A percentile compares a stretch with the other conserved stretches of the same genome.
These are phyloP conservation scores for Albula glossodonta DNA, from an alignment of 2,113 vertebrate genomes.

Conservation along the genomic window DNA sequence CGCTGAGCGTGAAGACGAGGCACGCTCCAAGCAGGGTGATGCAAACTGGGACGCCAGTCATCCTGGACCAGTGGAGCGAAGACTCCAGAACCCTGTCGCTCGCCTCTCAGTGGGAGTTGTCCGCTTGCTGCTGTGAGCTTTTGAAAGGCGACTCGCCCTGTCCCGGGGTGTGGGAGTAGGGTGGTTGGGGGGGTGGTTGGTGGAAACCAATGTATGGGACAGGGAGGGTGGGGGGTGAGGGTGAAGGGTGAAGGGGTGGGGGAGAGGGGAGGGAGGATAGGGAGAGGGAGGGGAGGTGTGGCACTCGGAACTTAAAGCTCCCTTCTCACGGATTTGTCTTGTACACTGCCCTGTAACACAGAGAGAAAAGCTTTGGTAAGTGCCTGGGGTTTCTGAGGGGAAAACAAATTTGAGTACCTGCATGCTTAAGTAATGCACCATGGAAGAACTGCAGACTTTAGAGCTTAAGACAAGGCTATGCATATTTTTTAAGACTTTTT, in stretches of 20 bases:
- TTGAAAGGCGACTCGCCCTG: background rate
- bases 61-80: constrained; percentile 44
- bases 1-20: constrained; percentile 51
- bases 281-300: background rate
- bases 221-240: background rate
- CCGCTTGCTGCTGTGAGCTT: background rate
- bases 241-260: constrained; percentile 8
- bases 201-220: background rate
- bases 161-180: background rate
- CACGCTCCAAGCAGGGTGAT: constrained; percentile 40
- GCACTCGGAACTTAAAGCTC: constrained; percentile 40
- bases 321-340: constrained; percentile 53
- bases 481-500: background rate
- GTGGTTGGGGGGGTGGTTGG: too few species aligned
- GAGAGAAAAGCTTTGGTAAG: background rate
- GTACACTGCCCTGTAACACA: constrained; percentile 52
- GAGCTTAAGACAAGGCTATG: background rate
- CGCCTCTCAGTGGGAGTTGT: background rate
- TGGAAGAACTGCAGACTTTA: background rate
- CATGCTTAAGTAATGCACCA: background rate
- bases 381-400: background rate
- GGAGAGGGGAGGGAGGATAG: background rate
- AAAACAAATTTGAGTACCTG: background rate
- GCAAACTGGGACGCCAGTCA: constrained; percentile 48
- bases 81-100: background rate